A percentile compares a stretch with the other conserved stretches of the same genome.
phyloP scores from a whole-genome alignment of 1,140 invertebrate genomes.

The Papilio machaon region DNA sequence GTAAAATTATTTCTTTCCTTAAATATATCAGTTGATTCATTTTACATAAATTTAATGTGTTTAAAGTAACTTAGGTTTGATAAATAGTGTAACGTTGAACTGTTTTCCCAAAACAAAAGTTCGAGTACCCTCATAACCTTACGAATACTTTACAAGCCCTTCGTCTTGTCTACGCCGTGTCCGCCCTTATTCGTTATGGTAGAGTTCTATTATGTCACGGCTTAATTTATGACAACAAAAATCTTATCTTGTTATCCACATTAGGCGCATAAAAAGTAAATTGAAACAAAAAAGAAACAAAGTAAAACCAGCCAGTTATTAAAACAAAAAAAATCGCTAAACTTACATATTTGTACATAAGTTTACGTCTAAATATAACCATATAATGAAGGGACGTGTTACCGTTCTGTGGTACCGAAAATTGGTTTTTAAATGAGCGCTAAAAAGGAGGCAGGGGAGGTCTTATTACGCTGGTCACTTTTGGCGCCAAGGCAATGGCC shows the following conservation, averaged over 20 bases:
- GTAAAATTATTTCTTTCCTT: too few species aligned
- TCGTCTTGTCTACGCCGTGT: neutral
- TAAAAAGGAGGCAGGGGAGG: neutral
- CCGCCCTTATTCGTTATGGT: constrained; percentile 23
- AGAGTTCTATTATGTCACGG: neutral
- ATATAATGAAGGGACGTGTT: neutral
- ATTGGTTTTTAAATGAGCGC: neutral
- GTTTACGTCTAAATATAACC: neutral
- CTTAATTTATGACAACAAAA: constrained; percentile 20
- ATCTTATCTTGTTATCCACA: neutral
- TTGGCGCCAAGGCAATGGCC: constrained; percentile 34
- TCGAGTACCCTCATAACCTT: neutral
- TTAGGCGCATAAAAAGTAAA: neutral
- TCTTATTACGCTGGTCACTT: neutral
- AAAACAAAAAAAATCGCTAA: constrained; percentile 3
- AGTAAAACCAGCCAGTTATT: neutral
- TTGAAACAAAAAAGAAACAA: neutral
- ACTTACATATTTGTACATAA: neutral
- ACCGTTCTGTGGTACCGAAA: neutral
- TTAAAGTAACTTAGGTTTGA: too few species aligned
- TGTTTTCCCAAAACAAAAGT: neutral
- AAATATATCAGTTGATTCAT: too few species aligned
- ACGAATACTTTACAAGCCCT: neutral
- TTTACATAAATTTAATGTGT: too few species aligned
- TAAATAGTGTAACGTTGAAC: neutral